phyloP scores from a whole-genome alignment of 2,113 vertebrate genomes.

The Puntigrus tetrazona region DNA sequence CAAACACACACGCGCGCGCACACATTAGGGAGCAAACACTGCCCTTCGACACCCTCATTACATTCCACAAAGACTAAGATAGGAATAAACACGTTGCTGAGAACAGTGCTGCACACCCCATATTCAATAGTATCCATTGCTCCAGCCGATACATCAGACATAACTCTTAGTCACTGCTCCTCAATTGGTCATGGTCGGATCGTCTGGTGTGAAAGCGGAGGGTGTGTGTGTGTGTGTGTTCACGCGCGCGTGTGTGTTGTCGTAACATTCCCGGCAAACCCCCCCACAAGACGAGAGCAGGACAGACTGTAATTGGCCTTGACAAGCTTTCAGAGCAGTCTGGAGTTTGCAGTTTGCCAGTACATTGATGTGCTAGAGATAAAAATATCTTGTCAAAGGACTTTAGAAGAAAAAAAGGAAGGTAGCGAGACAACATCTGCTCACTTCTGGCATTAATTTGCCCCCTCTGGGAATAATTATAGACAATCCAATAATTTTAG shows the following conservation, averaged over 20 bases:
- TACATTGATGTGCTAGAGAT: constrained; percentile 58
- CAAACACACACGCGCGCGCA: constrained; percentile 61
- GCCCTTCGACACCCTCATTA: constrained; percentile 62
- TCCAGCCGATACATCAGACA: constrained; percentile 47
- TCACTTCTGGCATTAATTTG: constrained; percentile 47
- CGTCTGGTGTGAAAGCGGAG: constrained; percentile 42
- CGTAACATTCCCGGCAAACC: constrained; percentile 12
- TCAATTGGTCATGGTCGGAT: constrained; percentile 55
- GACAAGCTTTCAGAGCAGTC: constrained; percentile 61
- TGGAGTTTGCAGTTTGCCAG: constrained; percentile 48
- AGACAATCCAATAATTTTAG: constrained; percentile 48
- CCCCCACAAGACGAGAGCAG: constrained; percentile 42
- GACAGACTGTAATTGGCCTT: constrained; percentile 64
- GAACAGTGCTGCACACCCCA: constrained; percentile 55
- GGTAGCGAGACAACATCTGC: constrained; percentile 45
- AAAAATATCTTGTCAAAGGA: constrained; percentile 61
- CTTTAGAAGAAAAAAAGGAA: constrained; percentile 40
- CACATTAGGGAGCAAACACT: constrained; percentile 30
- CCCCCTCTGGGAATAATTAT: constrained; percentile 53
- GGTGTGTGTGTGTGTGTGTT: background rate
- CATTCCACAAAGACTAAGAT: constrained; percentile 58
- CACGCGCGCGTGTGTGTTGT: background rate
- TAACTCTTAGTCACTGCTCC: constrained; percentile 40
- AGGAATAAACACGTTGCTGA: constrained; percentile 56
- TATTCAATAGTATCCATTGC: constrained; percentile 66